Evolutionary conservation across 2,113 vertebrate species (phyloP), one percentile per base, ranked within the genome.

Genomic region (Pseudorhombus dupliciocellatus): DNA sequence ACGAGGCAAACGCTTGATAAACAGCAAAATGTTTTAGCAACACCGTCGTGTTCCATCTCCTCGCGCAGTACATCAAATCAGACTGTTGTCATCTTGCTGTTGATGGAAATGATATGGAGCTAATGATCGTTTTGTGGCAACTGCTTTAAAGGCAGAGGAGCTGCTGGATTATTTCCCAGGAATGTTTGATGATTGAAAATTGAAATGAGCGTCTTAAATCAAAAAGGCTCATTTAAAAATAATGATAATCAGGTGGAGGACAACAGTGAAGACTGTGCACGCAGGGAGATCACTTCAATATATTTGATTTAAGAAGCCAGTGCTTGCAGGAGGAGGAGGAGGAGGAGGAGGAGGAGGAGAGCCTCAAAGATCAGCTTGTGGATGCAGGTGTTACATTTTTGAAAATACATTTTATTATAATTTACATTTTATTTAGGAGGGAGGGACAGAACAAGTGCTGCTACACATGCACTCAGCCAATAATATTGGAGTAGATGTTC

Each of bases 401-500:
- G 58, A 18, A 48, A 22, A 31, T 22, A 2, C 26, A 31, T 1
- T 56, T 22, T 31, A 50, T 69, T 1, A 44, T 22, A 24, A 50
- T 69, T 48, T 34, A 25, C 26, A 28, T 3, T 28, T 28, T 25
- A 25, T 53, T 53, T 31, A 42, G 15, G 51, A 28, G 1, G 42
- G 37, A 51, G 1, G 37, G 24, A 44, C 44, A 21, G 14, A n/a
- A 55, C 7, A 25, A n/a, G 21, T 37, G 24, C 7, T 53, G 5
- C 37, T n/a, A 26, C 25, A 15, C 21, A 46, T 30, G 9, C 12
- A 9, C 12, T 48, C 50, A 20, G 8, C n/a, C 31, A 26, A 11
- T 22, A 66, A 71, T 60, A 20, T 4, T 34, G 34, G 26, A 42
- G 34, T 24, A 54, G 59, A 70, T 12, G 40, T 73, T 76, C 50